Evolutionary conservation across 2,888 invertebrate species (phyloP).

Genomic region (Drosophila kanekoi): DNA sequence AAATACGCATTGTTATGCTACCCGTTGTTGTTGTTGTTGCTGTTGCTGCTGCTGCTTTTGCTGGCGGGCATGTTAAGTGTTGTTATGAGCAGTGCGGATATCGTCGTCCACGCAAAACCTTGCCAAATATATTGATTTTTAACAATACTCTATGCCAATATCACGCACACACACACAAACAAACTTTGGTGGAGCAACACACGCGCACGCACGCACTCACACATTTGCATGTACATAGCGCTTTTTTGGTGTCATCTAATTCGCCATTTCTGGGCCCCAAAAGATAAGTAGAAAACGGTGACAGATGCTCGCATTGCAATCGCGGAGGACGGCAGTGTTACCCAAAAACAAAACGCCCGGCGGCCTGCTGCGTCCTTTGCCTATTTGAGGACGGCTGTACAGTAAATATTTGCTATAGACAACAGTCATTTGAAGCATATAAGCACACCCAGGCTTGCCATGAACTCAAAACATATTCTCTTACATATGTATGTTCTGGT

Average conservation of each 20-base stretch:
- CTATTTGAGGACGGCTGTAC: slow-evolving; percentile 2
- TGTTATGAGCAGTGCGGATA: neutral
- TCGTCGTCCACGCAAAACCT: slow-evolving; percentile 33
- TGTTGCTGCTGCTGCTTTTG: slow-evolving; percentile 16
- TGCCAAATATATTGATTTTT: slow-evolving; percentile 70
- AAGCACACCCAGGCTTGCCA: neutral
- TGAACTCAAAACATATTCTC: too few relatives aligned
- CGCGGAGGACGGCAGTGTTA: neutral
- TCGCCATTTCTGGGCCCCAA: slow-evolving; percentile 7
- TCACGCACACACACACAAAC: slow-evolving; percentile 33
- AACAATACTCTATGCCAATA: slow-evolving; percentile 61
- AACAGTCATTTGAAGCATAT: neutral
- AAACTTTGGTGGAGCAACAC: slow-evolving; percentile 19
- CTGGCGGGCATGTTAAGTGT: slow-evolving; percentile 21
- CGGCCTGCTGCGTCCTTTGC: slow-evolving; percentile 22
- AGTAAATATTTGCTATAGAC: slow-evolving; percentile 2
- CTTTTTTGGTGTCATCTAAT: slow-evolving; percentile 26
- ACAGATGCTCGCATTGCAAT: slow-evolving; percentile 18
- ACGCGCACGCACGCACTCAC: slow-evolving; percentile 6
- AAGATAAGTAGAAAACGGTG: slow-evolving; percentile 16
- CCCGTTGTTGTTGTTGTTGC: slow-evolving; percentile 18
- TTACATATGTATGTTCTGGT: neutral
- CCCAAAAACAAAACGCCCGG: slow-evolving; percentile 19
- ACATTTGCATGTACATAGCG: slow-evolving; percentile 9
- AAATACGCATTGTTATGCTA: slow-evolving; percentile 44